Evolutionary conservation across 2,888 invertebrate genomes (phyloP).

Genomic region (Leuctra nigra): DNA sequence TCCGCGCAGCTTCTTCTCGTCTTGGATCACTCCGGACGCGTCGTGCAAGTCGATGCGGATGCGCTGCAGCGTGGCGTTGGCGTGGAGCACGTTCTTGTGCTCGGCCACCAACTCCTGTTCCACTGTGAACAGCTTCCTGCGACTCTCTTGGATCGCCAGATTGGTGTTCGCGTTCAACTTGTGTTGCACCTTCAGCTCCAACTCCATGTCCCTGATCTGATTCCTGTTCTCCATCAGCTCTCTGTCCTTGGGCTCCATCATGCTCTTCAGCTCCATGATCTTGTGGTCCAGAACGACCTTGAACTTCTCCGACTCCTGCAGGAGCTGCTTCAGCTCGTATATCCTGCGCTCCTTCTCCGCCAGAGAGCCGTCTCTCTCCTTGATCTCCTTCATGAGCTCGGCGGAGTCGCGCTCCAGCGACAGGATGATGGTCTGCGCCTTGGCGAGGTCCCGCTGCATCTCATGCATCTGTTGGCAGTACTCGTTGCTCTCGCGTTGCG

Average conservation of each 20-base stretch:
- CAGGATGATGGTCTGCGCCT: conserved; percentile 62
- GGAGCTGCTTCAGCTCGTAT: conserved; percentile 74
- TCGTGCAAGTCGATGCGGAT: conserved; percentile 78
- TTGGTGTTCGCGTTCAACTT: conserved; percentile 65
- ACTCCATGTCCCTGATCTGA: conserved; percentile 76
- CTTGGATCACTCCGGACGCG: conserved; percentile 70
- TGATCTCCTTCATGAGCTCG: conserved; percentile 76
- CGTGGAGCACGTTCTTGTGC: conserved; percentile 51
- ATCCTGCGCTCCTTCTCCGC: conserved; percentile 80
- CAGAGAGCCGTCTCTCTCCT: conserved; percentile 75
- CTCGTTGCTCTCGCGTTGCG: conserved; percentile 66
- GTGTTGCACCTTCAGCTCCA: conserved; percentile 70
- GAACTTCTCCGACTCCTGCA: conserved; percentile 84
- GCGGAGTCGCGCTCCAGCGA: conserved; percentile 69
- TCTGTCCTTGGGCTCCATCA: conserved; percentile 79
- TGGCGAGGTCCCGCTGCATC: conserved; percentile 62
- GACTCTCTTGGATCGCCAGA: conserved; percentile 65
- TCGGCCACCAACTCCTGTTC: conserved; percentile 61
- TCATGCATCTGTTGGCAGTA: conserved; percentile 55
- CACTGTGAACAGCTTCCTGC: conserved; percentile 66
- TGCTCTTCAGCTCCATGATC: conserved; percentile 76
- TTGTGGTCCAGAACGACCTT: conserved; percentile 86
- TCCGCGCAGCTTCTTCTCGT: conserved; percentile 56
- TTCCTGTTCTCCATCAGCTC: conserved; percentile 77
- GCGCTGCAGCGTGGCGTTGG: conserved; percentile 58